Evolutionary conservation across 2,797 vertebrate genomes (phyloP).

Genomic region (Chloroceryle inda): DNA sequence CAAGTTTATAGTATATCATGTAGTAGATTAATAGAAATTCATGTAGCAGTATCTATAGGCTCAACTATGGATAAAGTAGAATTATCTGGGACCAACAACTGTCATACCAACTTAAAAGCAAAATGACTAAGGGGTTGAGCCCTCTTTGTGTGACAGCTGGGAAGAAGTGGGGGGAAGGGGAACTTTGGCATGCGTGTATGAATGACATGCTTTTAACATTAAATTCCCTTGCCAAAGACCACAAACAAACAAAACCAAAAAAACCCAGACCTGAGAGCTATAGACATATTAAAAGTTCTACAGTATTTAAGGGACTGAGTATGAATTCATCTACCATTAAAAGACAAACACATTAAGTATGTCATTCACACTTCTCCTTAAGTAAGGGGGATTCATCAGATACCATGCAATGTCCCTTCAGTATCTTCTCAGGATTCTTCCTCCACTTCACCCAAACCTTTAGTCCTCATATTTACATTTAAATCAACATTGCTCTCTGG

Average conservation of each 20-base stretch:
- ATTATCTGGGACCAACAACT: constrained; percentile 13
- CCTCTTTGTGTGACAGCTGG: constrained; percentile 8
- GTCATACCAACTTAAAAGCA: not conserved
- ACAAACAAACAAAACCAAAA: not conserved
- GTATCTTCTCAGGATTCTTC: not conserved
- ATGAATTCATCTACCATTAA: not conserved
- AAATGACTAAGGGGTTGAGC: constrained; percentile 25
- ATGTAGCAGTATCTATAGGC: not conserved
- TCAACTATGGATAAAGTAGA: not conserved
- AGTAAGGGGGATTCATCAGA: not conserved
- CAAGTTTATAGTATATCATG: not conserved
- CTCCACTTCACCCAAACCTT: not conserved
- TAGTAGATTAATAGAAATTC: not conserved
- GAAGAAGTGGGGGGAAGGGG: not conserved
- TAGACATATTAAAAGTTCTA: not conserved
- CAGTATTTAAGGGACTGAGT: not conserved
- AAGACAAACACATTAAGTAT: not conserved
- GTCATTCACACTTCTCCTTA: not conserved
- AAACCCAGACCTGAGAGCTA: not conserved
- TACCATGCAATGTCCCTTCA: not conserved
- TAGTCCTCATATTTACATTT: not conserved
- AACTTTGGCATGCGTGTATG: not conserved
- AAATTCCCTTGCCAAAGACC: not conserved
- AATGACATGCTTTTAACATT: not conserved
- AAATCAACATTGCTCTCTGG: not conserved